Base-by-base conservation (phyloP, 2,797 vertebrate species). In the Anableps anableps region DNA sequence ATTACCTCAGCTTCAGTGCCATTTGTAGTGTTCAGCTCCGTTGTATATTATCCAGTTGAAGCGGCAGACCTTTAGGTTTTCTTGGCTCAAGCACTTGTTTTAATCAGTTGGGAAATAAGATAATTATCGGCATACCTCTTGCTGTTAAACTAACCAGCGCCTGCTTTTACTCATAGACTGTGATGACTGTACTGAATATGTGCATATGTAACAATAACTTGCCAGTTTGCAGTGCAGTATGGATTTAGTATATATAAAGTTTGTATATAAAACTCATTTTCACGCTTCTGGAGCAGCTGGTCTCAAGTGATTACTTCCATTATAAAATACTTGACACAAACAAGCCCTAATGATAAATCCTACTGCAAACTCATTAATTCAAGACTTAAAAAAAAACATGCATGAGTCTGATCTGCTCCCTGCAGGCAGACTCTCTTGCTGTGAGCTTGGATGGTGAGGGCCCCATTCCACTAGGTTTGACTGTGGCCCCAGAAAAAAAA, bases 1-100 rank as follows among this genome's bases (percentile, higher is more conserved):
- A 95, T 95, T 93, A 94, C 89, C 84, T 89, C 85, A 80, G 91
- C 89, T 86, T 91, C 83, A 79, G 88, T 41, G 83, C 83, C 64
- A 71, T 88, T 89, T 88, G 92, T 83, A 86, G 85, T 10, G n/a
- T 75, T 86, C 82, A 74, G 81, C 71, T 38, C 0, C 5, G 43
- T 80, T 80, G 83, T 53, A 50, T 80, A 74, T 89, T 85, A 87
- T 81, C 78, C 83, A 74, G 79, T 75, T 1, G 50, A 85, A 78
- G 80, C 82, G 75, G 74, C 79, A 80, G 79, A 91, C 86, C 79
- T 89, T 79, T 82, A 72, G 53, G 11, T 88, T 81, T 80, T 71
- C 45, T 71, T 38, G 77, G 79, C 77, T 86, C 31, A n/a, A 88
- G 31, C 34, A 55, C 79, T 76, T 72, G n/a, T 55, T 77, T 85